These are phyloP conservation scores for Gymnothorax javanicus DNA, from an alignment of 2,797 vertebrate species.

Conservation along the genomic window DNA sequence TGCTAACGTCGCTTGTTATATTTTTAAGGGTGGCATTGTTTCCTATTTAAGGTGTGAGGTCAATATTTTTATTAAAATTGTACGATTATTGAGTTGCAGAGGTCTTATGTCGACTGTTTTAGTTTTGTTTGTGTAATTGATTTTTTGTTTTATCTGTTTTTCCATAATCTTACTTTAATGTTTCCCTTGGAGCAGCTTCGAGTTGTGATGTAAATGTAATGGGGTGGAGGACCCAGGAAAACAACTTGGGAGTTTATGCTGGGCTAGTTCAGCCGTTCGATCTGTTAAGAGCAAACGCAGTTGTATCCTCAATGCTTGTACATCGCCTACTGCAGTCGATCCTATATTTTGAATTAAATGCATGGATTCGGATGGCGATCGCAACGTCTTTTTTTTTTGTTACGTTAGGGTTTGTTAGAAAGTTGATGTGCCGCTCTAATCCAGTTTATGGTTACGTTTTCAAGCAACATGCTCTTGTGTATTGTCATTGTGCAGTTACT, in stretches of 20 bases:
- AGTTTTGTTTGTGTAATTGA: conserved; percentile 30
- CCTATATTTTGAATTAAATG: conserved; percentile 14
- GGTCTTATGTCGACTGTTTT: conserved; percentile 29
- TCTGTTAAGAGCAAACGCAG: background rate
- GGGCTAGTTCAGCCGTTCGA: conserved; percentile 2
- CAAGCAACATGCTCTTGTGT: conserved; percentile 71
- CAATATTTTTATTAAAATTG: conserved; percentile 19
- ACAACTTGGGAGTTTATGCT: conserved; percentile 9
- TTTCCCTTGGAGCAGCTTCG: background rate
- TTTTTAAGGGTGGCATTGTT: conserved; percentile 10
- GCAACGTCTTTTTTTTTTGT: background rate
- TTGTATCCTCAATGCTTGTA: conserved; percentile 23
- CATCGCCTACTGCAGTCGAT: conserved; percentile 19
- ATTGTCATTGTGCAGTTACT: conserved; percentile 76
- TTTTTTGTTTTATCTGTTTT: conserved; percentile 31
- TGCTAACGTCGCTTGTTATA: background rate
- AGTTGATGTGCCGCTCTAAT: background rate
- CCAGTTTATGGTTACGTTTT: conserved; percentile 47
- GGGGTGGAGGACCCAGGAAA: background rate
- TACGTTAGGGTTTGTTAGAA: conserved; percentile 1
- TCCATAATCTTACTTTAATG: conserved; percentile 5
- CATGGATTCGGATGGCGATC: conserved; percentile 1
- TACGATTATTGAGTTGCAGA: conserved; percentile 9
- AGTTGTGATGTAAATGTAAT: conserved; percentile 1
- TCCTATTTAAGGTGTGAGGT: background rate